Base-by-base conservation (phyloP, 2,888 invertebrate species). In the Villa cingulata region DNA sequence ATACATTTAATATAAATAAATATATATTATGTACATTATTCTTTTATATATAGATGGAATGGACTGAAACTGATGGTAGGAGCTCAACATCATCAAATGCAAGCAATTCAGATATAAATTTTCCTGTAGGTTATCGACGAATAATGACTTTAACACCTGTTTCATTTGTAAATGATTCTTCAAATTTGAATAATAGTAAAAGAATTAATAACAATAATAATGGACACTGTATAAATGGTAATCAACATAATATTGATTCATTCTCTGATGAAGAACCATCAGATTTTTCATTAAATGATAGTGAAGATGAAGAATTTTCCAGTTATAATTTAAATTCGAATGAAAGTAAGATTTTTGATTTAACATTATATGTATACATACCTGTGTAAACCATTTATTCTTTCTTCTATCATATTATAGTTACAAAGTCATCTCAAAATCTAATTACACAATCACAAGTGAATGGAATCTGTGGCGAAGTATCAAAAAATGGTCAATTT, bases 211-310 rank as follows among this genome's bases (percentile, higher is more conserved):
- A n/a, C n/a, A 12, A 14, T 3, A 41, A 34, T 15, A 50, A 41
- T 27, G 46, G 46, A 7, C 23, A 23, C 4, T 37, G 34, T 2
- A 32, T 32, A 16, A 45, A 45, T 18, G 58, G 59, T 50, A 46
- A 59, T 36, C 62, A 64, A 51, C 57, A 60, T 14, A 65, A 65
- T 48, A 59, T 61, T 4, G 66, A 66, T 45, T 66, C 63, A 37
- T 40, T 53, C 16, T 68, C 68, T 3, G 67, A 68, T 47, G 67
- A 60, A 2, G 68, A 68, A 49, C 48, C 68, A 5, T 67, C 68
- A 44, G 86, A 86, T 56, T 79, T 84, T 56, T 86, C 85, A 32
- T 72, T 86, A 1, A 80, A 80, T 17, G 86, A 87, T 57, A 84
- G 85, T 43, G 86, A 86, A 54, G 86, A 86, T 45, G 86, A 85